Evolutionary conservation across 2,113 vertebrate genomes (phyloP), one percentile per base, ranked within the genome.

Genomic region (Cichladusa arquata): DNA sequence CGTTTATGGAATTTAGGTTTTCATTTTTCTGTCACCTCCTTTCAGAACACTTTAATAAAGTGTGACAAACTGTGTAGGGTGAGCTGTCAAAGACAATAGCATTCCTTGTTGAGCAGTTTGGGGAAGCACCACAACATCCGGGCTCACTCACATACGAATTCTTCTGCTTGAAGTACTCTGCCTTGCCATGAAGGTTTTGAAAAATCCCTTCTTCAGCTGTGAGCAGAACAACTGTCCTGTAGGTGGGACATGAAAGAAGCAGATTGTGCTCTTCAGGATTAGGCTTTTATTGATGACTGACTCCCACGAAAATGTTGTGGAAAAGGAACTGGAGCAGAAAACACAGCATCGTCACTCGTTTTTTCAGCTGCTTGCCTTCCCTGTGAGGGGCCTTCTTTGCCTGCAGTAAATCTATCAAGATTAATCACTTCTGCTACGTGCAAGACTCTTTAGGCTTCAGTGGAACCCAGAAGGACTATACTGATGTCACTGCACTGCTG

Each of bases 301-400:
- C 79, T 93, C 86, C 79, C 58, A 64, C 4, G 0, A 31, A 85
- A 81, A 40, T 11, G 34, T 7, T 26, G 25, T 70, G 48, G 61
- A 66, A 64, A 25, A 60, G 48, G 74, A 92, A 33, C 42, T 74
- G 47, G 45, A 88, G 60, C 83, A 92, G 89, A 90, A 93, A 29
- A 42, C n/a, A 14, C 38, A 16, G 33, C 40, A 36, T 16, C 0
- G 0, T 54, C 38, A 20, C 38, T 48, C 4, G 1, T 10, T 76
- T 62, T 71, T 50, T 40, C 60, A 81, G 47, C 76, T 73, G 79
- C 24, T 36, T 51, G 53, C 51, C 34, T 67, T 90, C 25, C 20
- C 14, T 8, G 0, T 34, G 40, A 86, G 31, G 23, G 19, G 12
- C 50, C 8, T 8, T 4, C n/a, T 40, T 77, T 90, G 58, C 54